Conservation (phyloP, 2,888 invertebrate genomes). For the Eristalinus sepulchralis region DNA sequence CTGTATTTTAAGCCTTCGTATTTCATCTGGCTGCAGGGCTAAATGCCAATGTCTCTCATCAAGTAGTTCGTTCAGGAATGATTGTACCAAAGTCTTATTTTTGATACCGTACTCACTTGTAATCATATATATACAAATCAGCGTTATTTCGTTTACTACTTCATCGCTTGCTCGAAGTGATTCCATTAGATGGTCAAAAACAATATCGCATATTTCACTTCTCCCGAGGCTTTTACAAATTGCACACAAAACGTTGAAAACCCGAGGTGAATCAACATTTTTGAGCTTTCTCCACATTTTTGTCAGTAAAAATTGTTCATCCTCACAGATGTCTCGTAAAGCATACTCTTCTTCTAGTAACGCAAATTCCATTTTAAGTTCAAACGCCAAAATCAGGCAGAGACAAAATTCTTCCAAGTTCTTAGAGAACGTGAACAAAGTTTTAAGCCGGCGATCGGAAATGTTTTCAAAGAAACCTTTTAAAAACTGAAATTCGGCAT, state of each 20-base stretch:
- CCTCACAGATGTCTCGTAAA: slow-evolving; percentile 75
- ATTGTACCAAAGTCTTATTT: slow-evolving; percentile 72
- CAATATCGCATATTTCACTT: slow-evolving; percentile 82
- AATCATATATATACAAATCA: slow-evolving; percentile 75
- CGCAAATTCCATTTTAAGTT: slow-evolving; percentile 81
- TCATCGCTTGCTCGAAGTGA: slow-evolving; percentile 82
- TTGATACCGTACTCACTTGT: slow-evolving; percentile 49
- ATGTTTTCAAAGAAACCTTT: slow-evolving; percentile 86
- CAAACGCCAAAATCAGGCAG: slow-evolving; percentile 82
- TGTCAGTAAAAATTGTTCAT: slow-evolving; percentile 77
- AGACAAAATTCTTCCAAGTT: slow-evolving; percentile 83
- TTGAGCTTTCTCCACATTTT: slow-evolving; percentile 84
- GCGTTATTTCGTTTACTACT: slow-evolving; percentile 83
- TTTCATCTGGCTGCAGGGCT: slow-evolving; percentile 76
- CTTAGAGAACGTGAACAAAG: slow-evolving; percentile 82
- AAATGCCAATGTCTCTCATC: slow-evolving; percentile 78
- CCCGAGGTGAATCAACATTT: slow-evolving; percentile 82
- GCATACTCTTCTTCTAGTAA: slow-evolving; percentile 83
- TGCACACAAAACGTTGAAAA: slow-evolving; percentile 82
- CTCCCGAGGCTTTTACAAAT: slow-evolving; percentile 83
- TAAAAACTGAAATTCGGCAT: slow-evolving; percentile 84
- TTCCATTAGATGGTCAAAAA: slow-evolving; percentile 85
- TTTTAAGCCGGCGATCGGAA: slow-evolving; percentile 82
- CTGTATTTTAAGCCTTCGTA: slow-evolving; percentile 74
- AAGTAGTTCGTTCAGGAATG: slow-evolving; percentile 77